Evolutionary conservation across 2,113 vertebrate genomes (phyloP).

Genomic region (Symphodus melops): DNA sequence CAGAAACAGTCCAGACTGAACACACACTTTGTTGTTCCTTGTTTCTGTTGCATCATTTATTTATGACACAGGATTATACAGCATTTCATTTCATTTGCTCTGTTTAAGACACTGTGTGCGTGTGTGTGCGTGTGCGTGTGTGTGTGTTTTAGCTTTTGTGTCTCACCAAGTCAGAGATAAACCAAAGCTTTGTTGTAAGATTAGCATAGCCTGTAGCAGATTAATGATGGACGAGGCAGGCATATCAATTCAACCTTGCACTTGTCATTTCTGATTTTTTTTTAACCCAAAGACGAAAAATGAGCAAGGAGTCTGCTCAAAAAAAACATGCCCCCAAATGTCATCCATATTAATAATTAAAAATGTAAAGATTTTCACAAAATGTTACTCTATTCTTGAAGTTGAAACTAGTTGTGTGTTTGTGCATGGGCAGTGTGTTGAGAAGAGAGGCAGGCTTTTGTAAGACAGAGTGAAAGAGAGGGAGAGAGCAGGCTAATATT

Average conservation of each 20-base stretch:
- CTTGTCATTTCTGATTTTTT: slow-evolving; percentile 5
- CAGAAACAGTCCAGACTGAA: slow-evolving; percentile 65
- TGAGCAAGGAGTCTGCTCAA: too few species aligned
- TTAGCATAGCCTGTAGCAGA: slow-evolving; percentile 8
- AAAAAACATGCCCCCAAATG: neutral
- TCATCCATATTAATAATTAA: neutral
- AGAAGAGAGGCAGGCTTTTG: slow-evolving; percentile 30
- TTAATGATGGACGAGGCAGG: slow-evolving; percentile 9
- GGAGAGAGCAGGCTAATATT: slow-evolving; percentile 75
- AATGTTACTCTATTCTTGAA: neutral
- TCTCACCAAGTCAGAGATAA: slow-evolving; percentile 16
- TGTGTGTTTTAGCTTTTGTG: neutral
- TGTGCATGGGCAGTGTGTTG: slow-evolving; percentile 39
- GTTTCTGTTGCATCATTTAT: slow-evolving; percentile 69
- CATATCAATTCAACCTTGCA: slow-evolving; percentile 13
- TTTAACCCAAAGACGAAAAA: neutral
- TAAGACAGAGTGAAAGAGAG: slow-evolving; percentile 36
- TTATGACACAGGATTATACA: slow-evolving; percentile 70
- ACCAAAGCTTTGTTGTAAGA: slow-evolving; percentile 30
- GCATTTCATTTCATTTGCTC: slow-evolving; percentile 42
- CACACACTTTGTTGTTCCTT: slow-evolving; percentile 57
- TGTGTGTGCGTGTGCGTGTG: neutral
- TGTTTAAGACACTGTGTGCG: slow-evolving; percentile 35
- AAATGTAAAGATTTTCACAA: neutral
- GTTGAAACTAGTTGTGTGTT: slow-evolving; percentile 2